Percentiles rank a stretch among this genome's conserved stretches.
These are phyloP conservation scores for Coronaproctus castanopsis DNA, from an alignment of 2,888 invertebrate species.

Conservation along the genomic window DNA sequence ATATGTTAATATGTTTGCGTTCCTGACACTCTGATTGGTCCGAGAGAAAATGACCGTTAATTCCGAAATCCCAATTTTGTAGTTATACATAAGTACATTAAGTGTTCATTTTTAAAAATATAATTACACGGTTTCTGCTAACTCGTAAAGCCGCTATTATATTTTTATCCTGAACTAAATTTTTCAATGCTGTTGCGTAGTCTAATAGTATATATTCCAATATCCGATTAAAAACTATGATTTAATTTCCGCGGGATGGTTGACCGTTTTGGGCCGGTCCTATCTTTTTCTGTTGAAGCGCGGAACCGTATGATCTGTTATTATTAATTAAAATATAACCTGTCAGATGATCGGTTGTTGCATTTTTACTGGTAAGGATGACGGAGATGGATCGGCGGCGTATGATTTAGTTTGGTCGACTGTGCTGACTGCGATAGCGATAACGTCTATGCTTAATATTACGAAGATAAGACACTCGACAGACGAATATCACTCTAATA, in stretches of 20 bases:
- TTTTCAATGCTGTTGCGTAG: neutral
- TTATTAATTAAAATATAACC: neutral
- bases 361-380: neutral
- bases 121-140: neutral
- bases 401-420: too few species aligned
- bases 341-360: neutral
- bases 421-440: too few species aligned
- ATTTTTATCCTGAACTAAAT: neutral
- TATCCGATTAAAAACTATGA: neutral
- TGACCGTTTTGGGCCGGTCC: neutral
- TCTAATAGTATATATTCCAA: neutral
- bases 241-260: neutral
- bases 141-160: neutral
- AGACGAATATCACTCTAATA: neutral
- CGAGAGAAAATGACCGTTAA: neutral
- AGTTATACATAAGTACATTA: neutral
- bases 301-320: neutral
- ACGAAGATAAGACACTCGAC: neutral
- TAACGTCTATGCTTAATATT: neutral
- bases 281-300: neutral
- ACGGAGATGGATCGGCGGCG: too few species aligned
- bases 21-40: too few species aligned
- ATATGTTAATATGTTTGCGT: too few species aligned
- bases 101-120: neutral
- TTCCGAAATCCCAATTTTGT: neutral